Conservation (phyloP, 2,797 vertebrate species). For the Oryzias sinensis region DNA sequence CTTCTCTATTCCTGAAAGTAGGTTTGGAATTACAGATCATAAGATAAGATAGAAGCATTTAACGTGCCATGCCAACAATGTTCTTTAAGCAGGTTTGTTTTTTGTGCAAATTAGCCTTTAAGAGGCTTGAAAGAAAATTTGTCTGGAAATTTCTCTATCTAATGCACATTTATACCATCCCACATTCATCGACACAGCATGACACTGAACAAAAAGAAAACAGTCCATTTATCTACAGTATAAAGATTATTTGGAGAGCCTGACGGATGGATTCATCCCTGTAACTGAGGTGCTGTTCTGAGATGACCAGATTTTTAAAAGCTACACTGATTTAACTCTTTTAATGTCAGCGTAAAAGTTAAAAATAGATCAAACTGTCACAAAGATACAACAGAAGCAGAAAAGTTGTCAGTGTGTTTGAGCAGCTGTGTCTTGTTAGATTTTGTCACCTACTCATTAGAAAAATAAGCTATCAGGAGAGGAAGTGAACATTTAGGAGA, state of each 20-base stretch:
- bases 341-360: slow-evolving; percentile 14
- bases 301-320: too few species aligned
- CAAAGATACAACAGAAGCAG: slow-evolving; percentile 22
- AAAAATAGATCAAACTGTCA: slow-evolving; percentile 26
- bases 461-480: slow-evolving; percentile 24
- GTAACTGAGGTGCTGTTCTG: too few species aligned
- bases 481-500: slow-evolving; percentile 33
- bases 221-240: too few species aligned
- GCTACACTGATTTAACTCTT: slow-evolving; percentile 33
- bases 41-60: slow-evolving; percentile 6
- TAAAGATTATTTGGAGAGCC: slow-evolving; percentile 6
- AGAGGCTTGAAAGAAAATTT: slow-evolving; percentile 43
- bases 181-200: too few species aligned
- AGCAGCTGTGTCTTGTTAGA: slow-evolving; percentile 19
- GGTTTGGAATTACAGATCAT: slow-evolving; percentile 13
- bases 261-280: slow-evolving; percentile 12
- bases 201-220: too few species aligned
- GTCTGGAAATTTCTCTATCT: slow-evolving; percentile 67
- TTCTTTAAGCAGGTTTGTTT: slow-evolving; percentile 3
- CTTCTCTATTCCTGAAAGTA: slow-evolving; percentile 2
- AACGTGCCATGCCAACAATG: slow-evolving; percentile 19
- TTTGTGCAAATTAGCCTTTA: slow-evolving; percentile 16
- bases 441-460: slow-evolving; percentile 19
- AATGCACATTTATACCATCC: slow-evolving; percentile 58
- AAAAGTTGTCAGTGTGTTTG: not conserved